These are phyloP conservation scores for Epinotia demarniana DNA, from an alignment of 2,888 invertebrate genomes.

Conservation along the genomic window DNA sequence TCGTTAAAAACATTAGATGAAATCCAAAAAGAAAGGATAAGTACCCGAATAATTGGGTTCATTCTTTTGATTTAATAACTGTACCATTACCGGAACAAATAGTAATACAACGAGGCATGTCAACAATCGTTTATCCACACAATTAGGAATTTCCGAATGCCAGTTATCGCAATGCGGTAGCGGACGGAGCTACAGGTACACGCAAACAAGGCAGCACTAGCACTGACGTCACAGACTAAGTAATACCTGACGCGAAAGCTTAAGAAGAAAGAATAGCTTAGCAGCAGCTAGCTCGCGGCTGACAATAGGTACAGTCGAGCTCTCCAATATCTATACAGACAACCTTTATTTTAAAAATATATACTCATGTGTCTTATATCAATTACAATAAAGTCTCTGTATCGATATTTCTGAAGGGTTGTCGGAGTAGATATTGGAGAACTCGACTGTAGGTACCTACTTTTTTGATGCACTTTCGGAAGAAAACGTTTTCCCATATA, in stretches of 20 bases:
- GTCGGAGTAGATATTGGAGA: too few species aligned
- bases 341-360: too few species aligned
- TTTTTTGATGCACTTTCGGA: too few species aligned
- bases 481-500: too few species aligned
- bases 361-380: too few species aligned
- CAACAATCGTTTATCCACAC: not conserved
- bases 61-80: not conserved
- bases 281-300: too few species aligned
- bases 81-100: not conserved
- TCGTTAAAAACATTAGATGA: not conserved
- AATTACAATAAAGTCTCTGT: too few species aligned
- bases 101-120: not conserved
- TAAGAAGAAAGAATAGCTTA: not conserved
- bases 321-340: too few species aligned
- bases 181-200: not conserved
- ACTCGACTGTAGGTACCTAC: too few species aligned
- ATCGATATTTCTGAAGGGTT: too few species aligned
- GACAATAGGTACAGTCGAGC: too few species aligned
- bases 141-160: constrained; percentile 15
- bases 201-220: constrained; percentile 3
- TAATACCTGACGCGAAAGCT: too few species aligned
- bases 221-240: not conserved
- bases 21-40: not conserved
- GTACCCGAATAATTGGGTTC: not conserved
- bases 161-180: constrained; percentile 19